Conservation (phyloP, 2,113 vertebrate species). For the Malurus alboscapulatus region DNA sequence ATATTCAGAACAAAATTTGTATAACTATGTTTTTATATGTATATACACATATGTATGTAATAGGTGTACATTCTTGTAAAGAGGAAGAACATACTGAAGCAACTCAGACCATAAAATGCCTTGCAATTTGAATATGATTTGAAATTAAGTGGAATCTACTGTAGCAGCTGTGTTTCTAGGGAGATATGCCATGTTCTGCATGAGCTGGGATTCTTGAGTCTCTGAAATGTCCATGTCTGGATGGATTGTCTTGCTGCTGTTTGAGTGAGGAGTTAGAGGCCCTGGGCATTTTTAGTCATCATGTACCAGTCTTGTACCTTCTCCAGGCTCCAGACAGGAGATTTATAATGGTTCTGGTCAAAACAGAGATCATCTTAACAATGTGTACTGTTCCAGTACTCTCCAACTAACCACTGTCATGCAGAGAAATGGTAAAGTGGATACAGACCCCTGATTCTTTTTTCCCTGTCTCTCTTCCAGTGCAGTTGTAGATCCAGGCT, state of each 20-base stretch:
- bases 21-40: not conserved
- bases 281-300: not conserved
- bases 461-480: not conserved
- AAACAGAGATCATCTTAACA: not conserved
- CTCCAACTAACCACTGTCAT: not conserved
- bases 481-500: too few relatives aligned
- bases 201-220: not conserved
- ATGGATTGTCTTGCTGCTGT: not conserved
- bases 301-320: not conserved
- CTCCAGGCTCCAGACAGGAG: not conserved
- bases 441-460: not conserved
- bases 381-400: not conserved
- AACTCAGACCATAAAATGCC: not conserved
- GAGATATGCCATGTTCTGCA: not conserved
- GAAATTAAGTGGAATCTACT: not conserved
- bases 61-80: not conserved
- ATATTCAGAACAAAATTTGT: not conserved
- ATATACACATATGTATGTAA: too few relatives aligned
- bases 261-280: not conserved
- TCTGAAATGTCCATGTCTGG: not conserved
- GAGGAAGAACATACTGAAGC: not conserved
- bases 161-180: not conserved
- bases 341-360: not conserved
- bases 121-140: not conserved
- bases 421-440: not conserved